phyloP scores from a whole-genome alignment of 2,113 vertebrate species.

The Festucalex cinctus region DNA sequence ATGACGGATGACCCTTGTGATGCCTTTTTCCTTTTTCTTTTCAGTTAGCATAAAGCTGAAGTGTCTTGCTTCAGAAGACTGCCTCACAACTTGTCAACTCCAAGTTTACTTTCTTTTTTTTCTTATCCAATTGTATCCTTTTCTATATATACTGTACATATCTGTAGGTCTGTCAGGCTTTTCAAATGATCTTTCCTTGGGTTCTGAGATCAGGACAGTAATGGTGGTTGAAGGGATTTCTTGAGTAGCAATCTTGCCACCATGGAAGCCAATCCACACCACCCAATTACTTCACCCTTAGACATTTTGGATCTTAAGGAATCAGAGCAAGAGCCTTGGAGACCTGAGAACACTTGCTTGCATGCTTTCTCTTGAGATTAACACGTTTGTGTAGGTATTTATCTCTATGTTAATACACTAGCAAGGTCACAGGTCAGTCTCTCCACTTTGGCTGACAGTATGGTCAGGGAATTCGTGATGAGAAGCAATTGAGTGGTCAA shows the following conservation, averaged over 20 bases:
- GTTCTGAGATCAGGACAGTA: too few species aligned
- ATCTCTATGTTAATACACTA: background rate
- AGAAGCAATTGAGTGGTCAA: constrained; percentile 42
- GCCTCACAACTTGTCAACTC: constrained; percentile 18
- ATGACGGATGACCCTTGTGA: constrained; percentile 45
- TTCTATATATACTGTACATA: constrained; percentile 16
- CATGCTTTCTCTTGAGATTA: constrained; percentile 45
- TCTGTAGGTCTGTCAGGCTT: constrained; percentile 37
- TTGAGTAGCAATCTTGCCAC: constrained; percentile 38
- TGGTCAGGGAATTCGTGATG: constrained; percentile 40
- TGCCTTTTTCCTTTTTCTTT: constrained; percentile 15
- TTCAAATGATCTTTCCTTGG: constrained; percentile 30
- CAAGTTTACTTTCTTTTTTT: constrained; percentile 16
- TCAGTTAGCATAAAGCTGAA: constrained; percentile 17
- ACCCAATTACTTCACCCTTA: background rate
- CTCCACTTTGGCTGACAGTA: constrained; percentile 50
- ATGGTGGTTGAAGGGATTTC: constrained; percentile 11
- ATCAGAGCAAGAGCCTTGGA: constrained; percentile 11
- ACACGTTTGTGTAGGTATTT: constrained; percentile 28
- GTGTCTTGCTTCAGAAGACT: background rate
- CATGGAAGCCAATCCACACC: constrained; percentile 17
- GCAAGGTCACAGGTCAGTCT: constrained; percentile 44
- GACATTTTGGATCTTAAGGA: background rate
- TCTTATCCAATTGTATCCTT: constrained; percentile 29
- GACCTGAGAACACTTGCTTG: constrained; percentile 16